These are phyloP conservation scores for Lepidurus apus DNA, from an alignment of 1,140 invertebrate species.

Conservation along the genomic window DNA sequence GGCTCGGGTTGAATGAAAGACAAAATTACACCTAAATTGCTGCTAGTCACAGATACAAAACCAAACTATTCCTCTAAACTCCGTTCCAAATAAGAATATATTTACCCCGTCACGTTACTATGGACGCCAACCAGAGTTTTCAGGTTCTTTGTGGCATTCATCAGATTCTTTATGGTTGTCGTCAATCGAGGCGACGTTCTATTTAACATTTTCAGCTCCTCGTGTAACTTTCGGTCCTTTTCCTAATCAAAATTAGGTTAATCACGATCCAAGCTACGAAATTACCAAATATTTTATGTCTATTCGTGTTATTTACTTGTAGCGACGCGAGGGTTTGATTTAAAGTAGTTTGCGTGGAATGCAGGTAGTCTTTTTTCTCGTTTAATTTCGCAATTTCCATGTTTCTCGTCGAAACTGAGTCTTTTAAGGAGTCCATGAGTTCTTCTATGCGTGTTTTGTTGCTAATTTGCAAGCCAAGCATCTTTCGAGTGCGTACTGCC, in stretches of 20 bases:
- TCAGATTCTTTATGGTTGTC: neutral
- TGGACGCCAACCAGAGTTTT: neutral
- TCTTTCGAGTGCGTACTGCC: neutral
- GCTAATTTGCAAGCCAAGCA: neutral
- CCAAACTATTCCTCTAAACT: too few species aligned
- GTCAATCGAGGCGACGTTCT: constrained; percentile 1
- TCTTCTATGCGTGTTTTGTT: neutral
- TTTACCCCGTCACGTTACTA: neutral
- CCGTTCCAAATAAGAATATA: too few species aligned
- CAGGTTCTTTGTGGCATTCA: neutral
- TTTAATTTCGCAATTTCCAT: neutral
- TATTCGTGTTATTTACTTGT: too few species aligned
- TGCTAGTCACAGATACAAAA: neutral
- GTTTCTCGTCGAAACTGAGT: neutral
- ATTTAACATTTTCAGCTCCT: neutral
- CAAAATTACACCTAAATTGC: neutral
- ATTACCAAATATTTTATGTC: neutral
- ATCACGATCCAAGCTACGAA: neutral
- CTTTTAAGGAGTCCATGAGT: neutral
- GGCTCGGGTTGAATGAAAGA: constrained; percentile 13
- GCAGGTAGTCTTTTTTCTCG: neutral
- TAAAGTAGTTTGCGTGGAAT: neutral
- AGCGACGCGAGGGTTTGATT: neutral
- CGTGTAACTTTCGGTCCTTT: neutral
- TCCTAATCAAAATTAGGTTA: neutral